phyloP scores from a whole-genome alignment of 1,140 invertebrate genomes.

The Philotrypesis tridentata region DNA sequence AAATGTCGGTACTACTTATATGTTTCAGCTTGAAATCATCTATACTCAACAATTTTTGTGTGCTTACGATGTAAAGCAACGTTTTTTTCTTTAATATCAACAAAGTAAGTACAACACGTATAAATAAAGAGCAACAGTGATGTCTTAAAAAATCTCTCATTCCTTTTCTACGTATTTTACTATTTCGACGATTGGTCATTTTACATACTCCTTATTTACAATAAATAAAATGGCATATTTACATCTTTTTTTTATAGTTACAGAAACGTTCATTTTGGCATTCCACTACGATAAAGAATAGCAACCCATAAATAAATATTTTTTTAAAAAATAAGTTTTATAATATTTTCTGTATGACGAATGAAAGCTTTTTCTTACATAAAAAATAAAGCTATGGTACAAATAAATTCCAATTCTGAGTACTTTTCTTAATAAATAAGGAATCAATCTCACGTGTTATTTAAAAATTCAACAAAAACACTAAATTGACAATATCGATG shows the following conservation, averaged over 20 bases:
- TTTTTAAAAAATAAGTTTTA: neutral
- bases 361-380: neutral
- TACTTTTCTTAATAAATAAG: slow-evolving; percentile 1
- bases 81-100: neutral
- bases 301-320: neutral
- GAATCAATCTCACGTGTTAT: neutral
- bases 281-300: neutral
- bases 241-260: neutral
- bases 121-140: neutral
- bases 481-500: neutral
- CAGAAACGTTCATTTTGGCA: neutral
- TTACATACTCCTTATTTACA: slow-evolving; percentile 1
- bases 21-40: neutral
- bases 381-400: neutral
- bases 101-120: neutral
- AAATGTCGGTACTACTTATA: neutral
- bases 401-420: no score
- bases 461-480: neutral
- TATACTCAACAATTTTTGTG: neutral
- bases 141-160: neutral
- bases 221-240: neutral
- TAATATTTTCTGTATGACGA: neutral
- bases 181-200: neutral
- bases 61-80: neutral
- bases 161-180: neutral